Evolutionary conservation across 2,113 vertebrate species (phyloP).

Genomic region (Macaca mulatta): DNA sequence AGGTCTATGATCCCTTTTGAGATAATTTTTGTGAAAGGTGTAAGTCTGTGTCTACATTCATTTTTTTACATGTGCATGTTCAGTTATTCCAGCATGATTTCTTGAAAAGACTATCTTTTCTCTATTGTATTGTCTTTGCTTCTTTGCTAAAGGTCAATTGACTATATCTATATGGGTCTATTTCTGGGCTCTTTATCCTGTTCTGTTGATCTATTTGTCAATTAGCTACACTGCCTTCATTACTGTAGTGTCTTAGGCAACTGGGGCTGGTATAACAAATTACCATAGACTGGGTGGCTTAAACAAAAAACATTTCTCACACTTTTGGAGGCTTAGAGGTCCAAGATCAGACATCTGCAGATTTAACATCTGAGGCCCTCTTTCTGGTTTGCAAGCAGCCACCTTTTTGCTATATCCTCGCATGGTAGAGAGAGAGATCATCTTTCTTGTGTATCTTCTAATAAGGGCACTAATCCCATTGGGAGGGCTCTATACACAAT

Average conservation of each 20-base stretch:
- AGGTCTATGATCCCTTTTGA: neutral
- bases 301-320: neutral
- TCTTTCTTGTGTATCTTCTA: neutral
- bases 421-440: neutral
- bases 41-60: neutral
- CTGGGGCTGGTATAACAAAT: neutral
- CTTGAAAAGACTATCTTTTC: neutral
- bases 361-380: neutral
- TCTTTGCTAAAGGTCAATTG: neutral
- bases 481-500: neutral
- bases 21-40: neutral
- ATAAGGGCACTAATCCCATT: neutral
- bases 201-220: neutral
- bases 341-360: neutral
- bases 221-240: neutral
- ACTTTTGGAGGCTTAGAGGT: neutral
- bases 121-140: neutral
- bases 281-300: neutral
- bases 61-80: neutral
- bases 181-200: neutral
- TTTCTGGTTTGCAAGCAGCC: neutral
- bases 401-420: neutral
- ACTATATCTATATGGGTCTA: neutral
- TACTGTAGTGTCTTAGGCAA: neutral
- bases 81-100: neutral